Evolutionary conservation across 2,113 vertebrate genomes (phyloP).

Genomic region (Aegotheles bennettii): DNA sequence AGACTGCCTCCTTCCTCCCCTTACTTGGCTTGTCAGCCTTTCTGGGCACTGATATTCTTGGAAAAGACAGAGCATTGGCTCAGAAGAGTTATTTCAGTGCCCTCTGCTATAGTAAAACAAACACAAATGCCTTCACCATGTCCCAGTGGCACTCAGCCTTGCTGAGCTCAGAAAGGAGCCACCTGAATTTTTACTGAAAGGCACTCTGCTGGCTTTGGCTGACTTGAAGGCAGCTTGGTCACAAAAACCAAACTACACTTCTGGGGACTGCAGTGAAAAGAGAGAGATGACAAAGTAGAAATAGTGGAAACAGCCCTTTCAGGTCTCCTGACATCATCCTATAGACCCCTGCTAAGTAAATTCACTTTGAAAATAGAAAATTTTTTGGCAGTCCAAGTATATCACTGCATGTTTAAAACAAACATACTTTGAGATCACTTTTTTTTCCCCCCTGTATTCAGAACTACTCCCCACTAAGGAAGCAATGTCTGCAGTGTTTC

Average conservation of each 20-base stretch:
- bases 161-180: accelerated
- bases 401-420: background rate
- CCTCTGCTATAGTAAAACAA: background rate
- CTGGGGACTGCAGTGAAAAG: background rate
- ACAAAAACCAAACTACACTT: background rate
- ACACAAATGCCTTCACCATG: background rate
- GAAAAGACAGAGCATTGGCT: background rate
- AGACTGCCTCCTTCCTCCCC: background rate
- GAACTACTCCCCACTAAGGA: background rate
- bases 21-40: background rate
- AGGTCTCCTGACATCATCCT: background rate
- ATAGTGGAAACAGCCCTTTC: background rate
- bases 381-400: background rate
- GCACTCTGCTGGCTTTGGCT: background rate
- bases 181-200: background rate
- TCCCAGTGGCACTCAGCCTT: background rate
- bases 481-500: background rate
- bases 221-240: background rate
- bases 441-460: background rate
- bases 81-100: background rate
- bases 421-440: background rate
- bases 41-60: background rate
- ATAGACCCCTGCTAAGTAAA: background rate
- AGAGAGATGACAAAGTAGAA: background rate
- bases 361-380: background rate